phyloP scores from a whole-genome alignment of 1,140 invertebrate genomes.

The Drosophila prosaltans region DNA sequence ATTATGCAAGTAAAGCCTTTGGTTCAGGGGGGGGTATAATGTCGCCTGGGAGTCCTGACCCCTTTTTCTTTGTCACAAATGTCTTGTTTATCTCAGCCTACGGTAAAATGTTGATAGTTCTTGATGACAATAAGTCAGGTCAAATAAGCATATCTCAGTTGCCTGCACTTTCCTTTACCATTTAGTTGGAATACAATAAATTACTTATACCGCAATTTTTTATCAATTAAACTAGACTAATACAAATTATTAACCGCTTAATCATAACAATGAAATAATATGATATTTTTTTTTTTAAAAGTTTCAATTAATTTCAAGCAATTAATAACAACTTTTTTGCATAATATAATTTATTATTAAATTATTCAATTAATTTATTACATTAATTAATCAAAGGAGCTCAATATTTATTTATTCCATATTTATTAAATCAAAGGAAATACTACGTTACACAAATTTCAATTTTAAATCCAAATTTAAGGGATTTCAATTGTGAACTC shows the following conservation, averaged over 20 bases:
- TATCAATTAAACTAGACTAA: background rate
- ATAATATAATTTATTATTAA: conserved; percentile 12
- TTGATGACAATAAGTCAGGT: conserved; percentile 9
- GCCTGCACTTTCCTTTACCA: background rate
- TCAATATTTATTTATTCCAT: too few species aligned
- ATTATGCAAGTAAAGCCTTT: conserved; percentile 45
- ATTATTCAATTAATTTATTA: conserved; percentile 36
- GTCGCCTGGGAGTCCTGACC: background rate
- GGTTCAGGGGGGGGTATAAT: background rate
- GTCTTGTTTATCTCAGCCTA: background rate
- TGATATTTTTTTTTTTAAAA: too few species aligned
- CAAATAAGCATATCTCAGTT: background rate
- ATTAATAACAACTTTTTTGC: background rate
- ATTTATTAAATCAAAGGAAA: too few species aligned
- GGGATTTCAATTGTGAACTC: too few species aligned
- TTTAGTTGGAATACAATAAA: background rate
- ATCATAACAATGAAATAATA: background rate
- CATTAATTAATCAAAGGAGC: too few species aligned
- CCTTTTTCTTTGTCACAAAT: background rate
- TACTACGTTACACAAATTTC: too few species aligned
- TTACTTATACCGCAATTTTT: background rate
- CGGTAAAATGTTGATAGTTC: conserved; percentile 6
- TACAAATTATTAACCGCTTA: background rate
- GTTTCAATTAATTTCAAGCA: too few species aligned
- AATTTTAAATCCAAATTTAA: too few species aligned